phyloP scores from a whole-genome alignment of 2,113 vertebrate species.

The Pandion haliaetus region DNA sequence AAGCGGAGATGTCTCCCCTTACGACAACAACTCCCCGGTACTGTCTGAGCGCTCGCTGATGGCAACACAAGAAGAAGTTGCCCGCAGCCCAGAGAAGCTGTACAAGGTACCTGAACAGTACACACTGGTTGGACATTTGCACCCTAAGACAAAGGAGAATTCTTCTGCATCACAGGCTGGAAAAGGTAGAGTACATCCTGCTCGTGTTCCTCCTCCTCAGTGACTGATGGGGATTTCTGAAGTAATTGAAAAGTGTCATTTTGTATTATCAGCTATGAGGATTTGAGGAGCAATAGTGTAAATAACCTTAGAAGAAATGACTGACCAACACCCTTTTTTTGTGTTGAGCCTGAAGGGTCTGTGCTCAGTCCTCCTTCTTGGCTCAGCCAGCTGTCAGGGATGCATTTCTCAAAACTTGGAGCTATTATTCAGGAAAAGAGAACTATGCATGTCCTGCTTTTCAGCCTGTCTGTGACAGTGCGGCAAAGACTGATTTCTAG shows the following conservation, averaged over 20 bases:
- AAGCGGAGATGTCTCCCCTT: conserved; percentile 94
- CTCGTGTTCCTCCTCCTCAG: not conserved
- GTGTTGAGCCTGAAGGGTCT: not conserved
- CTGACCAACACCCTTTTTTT: not conserved
- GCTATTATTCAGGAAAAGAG: not conserved
- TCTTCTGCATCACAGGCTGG: conserved; percentile 71
- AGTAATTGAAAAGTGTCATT: fast-evolving
- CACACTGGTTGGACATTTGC: conserved; percentile 67
- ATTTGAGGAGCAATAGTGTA: not conserved
- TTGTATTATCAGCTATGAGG: not conserved
- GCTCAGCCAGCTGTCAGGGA: not conserved
- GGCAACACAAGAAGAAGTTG: conserved; percentile 73
- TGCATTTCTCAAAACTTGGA: not conserved
- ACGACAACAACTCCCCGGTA: conserved; percentile 95
- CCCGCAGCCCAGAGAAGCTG: conserved; percentile 69
- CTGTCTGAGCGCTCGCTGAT: conserved; percentile 80
- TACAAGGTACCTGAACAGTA: conserved; percentile 76
- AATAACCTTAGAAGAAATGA: not conserved
- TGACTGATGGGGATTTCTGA: not conserved
- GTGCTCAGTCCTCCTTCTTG: not conserved
- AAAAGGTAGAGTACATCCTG: conserved; percentile 76
- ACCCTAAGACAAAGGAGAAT: conserved; percentile 77
- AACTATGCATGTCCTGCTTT: not conserved
- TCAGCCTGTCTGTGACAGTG: not conserved
- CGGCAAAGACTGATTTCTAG: not conserved